Evolutionary conservation across 2,888 invertebrate species (phyloP).

Genomic region (Drosophila engyochracea): DNA sequence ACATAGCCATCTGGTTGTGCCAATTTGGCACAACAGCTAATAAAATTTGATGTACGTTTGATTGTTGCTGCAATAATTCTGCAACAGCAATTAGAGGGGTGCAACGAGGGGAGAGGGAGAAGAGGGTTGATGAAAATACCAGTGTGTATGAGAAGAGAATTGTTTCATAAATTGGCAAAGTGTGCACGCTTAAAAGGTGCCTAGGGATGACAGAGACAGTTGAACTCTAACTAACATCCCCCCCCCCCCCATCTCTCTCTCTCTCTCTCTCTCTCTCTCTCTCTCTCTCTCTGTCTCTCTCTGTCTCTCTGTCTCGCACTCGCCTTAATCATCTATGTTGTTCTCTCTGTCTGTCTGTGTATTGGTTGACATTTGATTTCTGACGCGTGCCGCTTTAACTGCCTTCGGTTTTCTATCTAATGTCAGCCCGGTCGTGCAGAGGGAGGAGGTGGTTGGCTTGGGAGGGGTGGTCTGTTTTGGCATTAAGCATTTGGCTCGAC

Average conservation of each 20-base stretch:
- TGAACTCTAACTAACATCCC: background rate
- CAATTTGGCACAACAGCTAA: slow-evolving; percentile 55
- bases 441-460: background rate
- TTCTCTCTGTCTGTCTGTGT: slow-evolving; percentile 6
- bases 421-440: background rate
- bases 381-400: slow-evolving; percentile 75
- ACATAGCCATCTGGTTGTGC: slow-evolving; percentile 8
- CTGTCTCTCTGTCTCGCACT: background rate
- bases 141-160: slow-evolving; percentile 2
- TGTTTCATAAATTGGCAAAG: slow-evolving; percentile 53
- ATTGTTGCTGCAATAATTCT: slow-evolving; percentile 25
- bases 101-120: background rate
- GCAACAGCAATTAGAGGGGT: slow-evolving; percentile 47
- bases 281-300: background rate
- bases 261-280: background rate
- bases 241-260: no score
- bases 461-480: slow-evolving; percentile 19
- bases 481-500: slow-evolving; percentile 16
- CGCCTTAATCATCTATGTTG: background rate
- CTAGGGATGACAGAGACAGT: slow-evolving; percentile 30
- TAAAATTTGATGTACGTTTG: slow-evolving; percentile 41
- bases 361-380: slow-evolving; percentile 73
- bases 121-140: background rate
- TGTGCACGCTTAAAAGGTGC: slow-evolving; percentile 50
- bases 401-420: slow-evolving; percentile 30